Evolutionary conservation across 2,113 vertebrate species (phyloP), one percentile per base, ranked within the genome.

Genomic region (Ciconia maguari): DNA sequence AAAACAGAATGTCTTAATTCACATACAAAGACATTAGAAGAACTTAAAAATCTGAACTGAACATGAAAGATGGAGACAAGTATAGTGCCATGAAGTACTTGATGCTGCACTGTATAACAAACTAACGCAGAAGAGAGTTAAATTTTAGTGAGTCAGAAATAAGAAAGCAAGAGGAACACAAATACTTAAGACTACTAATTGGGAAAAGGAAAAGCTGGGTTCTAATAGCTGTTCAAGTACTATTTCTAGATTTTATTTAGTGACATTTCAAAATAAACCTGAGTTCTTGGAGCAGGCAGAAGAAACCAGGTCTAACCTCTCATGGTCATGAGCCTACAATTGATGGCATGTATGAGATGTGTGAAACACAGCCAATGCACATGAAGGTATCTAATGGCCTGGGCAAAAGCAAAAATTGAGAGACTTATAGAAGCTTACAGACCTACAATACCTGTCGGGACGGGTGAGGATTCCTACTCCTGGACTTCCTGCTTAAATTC

Each of bases 301-400:
- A 74, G 68, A 81, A 81, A 46, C 9, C 7, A 22, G 10, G 21
- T 13, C 15, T 51, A 51, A 81, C 8, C 11, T 58, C 51, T 84
- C 4, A 4, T 6, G n/a, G 42, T 64, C 19, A n/a, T 5, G 22
- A 90, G 61, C 15, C 57, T 42, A 10, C 3, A 68, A 72, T 5
- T 66, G 55, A 41, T 3, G 25, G 51, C 36, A 41, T 0, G 0
- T 42, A 34, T 19, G 22, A 70, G 36, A 62, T 2, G 5, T 30
- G 38, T 27, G 44, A 80, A 88, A 76, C 24, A 49, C 57, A 52
- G 41, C 16, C 66, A n/a, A 17, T 30, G 46, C 51, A 72, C 54
- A 4, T 20, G 18, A 74, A 70, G 71, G 68, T 8, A 90, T 9
- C 51, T 42, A 72, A 46, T 20, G 36, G 75, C 62, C 83, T 55